Percentiles rank a stretch among this genome's conserved stretches.
Evolutionary conservation across 2,888 invertebrate species (phyloP).

Genomic region (Cheiracanthium punctorium): DNA sequence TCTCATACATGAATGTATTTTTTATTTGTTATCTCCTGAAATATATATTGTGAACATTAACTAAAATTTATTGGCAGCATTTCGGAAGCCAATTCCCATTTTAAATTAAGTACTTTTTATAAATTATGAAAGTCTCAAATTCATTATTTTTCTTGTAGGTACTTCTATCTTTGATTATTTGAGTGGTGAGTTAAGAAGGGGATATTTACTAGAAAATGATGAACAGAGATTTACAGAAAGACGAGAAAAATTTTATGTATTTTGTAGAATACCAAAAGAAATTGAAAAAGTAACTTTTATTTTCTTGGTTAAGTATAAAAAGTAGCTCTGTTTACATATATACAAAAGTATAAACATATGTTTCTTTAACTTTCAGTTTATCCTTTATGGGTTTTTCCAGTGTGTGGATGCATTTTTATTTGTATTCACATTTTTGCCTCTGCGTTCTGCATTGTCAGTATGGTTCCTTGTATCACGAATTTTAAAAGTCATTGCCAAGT

Average conservation of each 20-base stretch:
- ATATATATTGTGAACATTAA: too few relatives aligned
- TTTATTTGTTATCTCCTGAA: too few relatives aligned
- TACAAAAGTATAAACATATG: neutral
- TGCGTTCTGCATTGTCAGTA: constrained; percentile 90
- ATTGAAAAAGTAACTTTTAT: constrained; percentile 77
- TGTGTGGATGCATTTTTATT: constrained; percentile 98
- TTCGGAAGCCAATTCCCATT: too few relatives aligned
- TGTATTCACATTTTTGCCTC: constrained; percentile 96
- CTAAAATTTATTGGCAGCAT: too few relatives aligned
- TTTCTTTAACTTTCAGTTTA: constrained; percentile 80
- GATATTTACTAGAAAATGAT: constrained; percentile 95
- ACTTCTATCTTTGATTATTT: constrained; percentile 80
- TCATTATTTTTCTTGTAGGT: constrained; percentile 18
- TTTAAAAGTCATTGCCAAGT: constrained; percentile 78
- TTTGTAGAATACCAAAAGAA: constrained; percentile 95
- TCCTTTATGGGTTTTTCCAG: constrained; percentile 92
- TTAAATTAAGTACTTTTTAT: too few relatives aligned
- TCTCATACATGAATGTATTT: too few relatives aligned
- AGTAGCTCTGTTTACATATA: constrained; percentile 10
- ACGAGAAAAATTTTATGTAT: constrained; percentile 95
- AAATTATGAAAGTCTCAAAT: too few relatives aligned
- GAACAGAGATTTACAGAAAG: constrained; percentile 95
- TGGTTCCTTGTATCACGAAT: constrained; percentile 87
- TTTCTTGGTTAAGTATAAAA: neutral
- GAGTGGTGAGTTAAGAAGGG: constrained; percentile 90